Percentiles rank a stretch among this genome's conserved stretches.
Conservation (phyloP, 2,113 vertebrate species). For the Actenoides hombroni region DNA sequence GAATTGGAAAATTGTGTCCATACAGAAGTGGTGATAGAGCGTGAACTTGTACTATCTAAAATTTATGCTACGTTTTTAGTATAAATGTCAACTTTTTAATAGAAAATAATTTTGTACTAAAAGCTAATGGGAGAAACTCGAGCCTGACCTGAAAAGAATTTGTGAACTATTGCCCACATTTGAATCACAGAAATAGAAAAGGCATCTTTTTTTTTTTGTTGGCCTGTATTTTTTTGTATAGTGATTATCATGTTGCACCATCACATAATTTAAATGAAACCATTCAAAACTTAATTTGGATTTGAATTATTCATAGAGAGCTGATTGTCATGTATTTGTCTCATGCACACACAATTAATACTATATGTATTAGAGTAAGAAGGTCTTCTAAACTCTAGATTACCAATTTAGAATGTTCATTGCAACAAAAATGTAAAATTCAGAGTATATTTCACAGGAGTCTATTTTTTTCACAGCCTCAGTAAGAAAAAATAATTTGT, state of each 20-base stretch:
- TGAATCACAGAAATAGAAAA: background rate
- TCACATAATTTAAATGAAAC: slow-evolving; percentile 54
- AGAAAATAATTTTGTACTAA: background rate
- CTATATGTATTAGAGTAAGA: background rate
- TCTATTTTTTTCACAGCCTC: background rate
- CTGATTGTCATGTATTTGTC: background rate
- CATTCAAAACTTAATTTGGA: background rate
- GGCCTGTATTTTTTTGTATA: slow-evolving; percentile 19
- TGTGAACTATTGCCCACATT: background rate
- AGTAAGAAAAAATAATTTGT: background rate
- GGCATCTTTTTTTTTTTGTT: background rate
- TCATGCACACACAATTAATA: background rate
- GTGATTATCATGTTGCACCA: slow-evolving; percentile 57
- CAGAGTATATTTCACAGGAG: background rate
- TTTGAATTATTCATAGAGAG: background rate
- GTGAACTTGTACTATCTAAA: background rate
- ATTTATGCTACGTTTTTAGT: background rate
- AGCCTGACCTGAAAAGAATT: background rate
- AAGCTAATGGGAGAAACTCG: slow-evolving; percentile 11
- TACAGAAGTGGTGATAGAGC: background rate
- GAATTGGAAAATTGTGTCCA: background rate
- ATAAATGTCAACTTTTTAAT: background rate
- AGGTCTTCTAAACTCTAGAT: background rate
- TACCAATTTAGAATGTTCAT: background rate
- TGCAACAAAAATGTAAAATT: background rate